phyloP scores from a whole-genome alignment of 2,888 invertebrate species.

The Saturnia pavonia region DNA sequence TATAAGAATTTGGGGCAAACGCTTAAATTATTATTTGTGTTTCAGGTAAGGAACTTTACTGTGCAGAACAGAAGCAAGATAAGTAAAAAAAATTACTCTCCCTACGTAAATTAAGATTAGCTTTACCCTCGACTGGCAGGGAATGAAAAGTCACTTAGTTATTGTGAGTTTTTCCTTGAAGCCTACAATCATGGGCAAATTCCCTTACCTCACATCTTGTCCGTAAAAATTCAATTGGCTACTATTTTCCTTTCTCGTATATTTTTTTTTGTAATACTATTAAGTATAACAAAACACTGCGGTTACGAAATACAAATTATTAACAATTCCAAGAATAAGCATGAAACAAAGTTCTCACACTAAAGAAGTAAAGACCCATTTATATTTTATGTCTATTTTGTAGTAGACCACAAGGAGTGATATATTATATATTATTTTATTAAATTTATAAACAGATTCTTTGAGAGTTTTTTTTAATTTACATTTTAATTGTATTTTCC shows the following conservation, averaged over 20 bases:
- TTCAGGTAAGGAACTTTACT: conserved; percentile 60
- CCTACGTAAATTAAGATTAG: conserved; percentile 38
- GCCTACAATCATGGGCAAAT: conserved; percentile 11
- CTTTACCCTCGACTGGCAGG: conserved; percentile 30
- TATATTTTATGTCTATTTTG: neutral
- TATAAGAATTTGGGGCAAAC: conserved; percentile 33
- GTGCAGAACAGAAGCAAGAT: conserved; percentile 37
- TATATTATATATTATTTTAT: neutral
- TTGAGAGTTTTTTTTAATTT: neutral
- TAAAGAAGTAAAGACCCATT: neutral
- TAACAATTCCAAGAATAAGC: neutral
- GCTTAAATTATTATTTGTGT: conserved; percentile 53
- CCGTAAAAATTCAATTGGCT: neutral
- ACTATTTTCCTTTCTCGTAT: neutral
- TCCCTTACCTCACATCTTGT: neutral
- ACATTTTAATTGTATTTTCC: too few relatives aligned
- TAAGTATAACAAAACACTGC: neutral
- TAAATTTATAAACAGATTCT: neutral
- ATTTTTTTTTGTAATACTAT: neutral
- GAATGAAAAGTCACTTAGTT: conserved; percentile 33
- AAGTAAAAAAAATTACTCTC: conserved; percentile 44
- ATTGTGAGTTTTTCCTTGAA: conserved; percentile 32
- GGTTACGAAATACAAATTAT: neutral
- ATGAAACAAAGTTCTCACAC: neutral
- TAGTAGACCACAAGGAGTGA: neutral